These are phyloP conservation scores for Xestia rhomboidea DNA, from an alignment of 2,888 invertebrate species.

Conservation along the genomic window DNA sequence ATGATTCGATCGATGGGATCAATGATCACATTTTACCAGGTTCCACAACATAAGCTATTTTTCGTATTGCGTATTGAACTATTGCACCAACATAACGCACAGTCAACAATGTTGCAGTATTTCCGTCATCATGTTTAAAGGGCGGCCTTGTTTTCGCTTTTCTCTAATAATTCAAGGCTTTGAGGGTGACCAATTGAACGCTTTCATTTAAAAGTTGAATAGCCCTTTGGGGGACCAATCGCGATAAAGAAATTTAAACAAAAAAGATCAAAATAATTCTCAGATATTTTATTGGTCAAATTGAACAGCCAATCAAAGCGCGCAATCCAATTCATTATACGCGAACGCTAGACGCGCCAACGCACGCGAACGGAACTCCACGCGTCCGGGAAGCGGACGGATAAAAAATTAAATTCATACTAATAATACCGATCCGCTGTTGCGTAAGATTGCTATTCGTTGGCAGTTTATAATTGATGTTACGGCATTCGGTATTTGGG, in stretches of 20 bases:
- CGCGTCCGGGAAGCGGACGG: slow-evolving; percentile 87
- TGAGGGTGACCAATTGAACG: slow-evolving; percentile 20
- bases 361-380: slow-evolving; percentile 86
- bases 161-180: slow-evolving; percentile 39
- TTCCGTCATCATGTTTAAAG: slow-evolving; percentile 32
- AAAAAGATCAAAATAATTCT: background rate
- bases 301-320: slow-evolving; percentile 48
- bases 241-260: background rate
- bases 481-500: slow-evolving; percentile 64
- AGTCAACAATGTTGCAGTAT: slow-evolving; percentile 24
- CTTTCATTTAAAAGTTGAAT: slow-evolving; percentile 29
- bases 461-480: slow-evolving; percentile 69
- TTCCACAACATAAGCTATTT: background rate
- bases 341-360: slow-evolving; percentile 57
- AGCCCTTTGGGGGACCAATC: background rate
- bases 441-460: slow-evolving; percentile 74
- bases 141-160: slow-evolving; percentile 59
- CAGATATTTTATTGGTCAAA: slow-evolving; percentile 36
- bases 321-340: slow-evolving; percentile 44
- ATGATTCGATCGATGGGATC: too few relatives aligned
- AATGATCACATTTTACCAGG: background rate
- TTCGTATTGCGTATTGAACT: background rate
- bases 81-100: slow-evolving; percentile 2
- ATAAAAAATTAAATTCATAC: slow-evolving; percentile 78
- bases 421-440: slow-evolving; percentile 79